A percentile compares a stretch with the other conserved stretches of the same genome.
Conservation (phyloP, 2,888 invertebrate species). For the Caenorhabditis zanzibari region DNA sequence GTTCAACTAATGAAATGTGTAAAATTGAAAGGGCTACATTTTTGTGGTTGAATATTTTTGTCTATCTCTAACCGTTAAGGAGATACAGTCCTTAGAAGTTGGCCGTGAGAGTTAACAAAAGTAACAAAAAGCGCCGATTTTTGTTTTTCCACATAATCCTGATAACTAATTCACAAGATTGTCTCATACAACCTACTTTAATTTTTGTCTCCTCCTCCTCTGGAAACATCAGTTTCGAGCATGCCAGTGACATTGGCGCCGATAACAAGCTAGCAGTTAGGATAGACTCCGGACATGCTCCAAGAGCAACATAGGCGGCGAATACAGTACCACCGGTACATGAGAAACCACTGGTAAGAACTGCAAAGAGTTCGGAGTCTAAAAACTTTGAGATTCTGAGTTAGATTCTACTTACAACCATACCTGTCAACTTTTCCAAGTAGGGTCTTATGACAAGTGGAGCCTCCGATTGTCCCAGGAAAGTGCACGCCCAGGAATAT, state of each 20-base stretch:
- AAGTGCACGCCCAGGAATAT: conserved; percentile 94
- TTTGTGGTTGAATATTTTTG: too few relatives aligned
- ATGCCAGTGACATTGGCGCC: conserved; percentile 94
- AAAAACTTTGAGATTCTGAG: background rate
- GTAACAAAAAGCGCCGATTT: too few relatives aligned
- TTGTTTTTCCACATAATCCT: too few relatives aligned
- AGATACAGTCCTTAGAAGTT: too few relatives aligned
- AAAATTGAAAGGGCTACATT: too few relatives aligned
- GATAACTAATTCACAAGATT: too few relatives aligned
- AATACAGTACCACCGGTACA: conserved; percentile 94
- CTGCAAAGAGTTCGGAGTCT: conserved; percentile 92
- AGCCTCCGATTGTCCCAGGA: conserved; percentile 91
- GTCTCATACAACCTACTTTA: background rate
- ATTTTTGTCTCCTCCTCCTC: conserved; percentile 91
- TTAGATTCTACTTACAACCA: background rate
- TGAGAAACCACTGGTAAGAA: conserved; percentile 96
- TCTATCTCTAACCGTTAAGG: too few relatives aligned
- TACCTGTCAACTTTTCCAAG: conserved; percentile 88
- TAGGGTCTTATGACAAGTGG: conserved; percentile 93
- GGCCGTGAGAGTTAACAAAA: too few relatives aligned
- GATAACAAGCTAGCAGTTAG: conserved; percentile 97
- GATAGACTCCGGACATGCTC: conserved; percentile 84
- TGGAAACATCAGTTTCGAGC: conserved; percentile 93
- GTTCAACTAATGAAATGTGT: too few relatives aligned
- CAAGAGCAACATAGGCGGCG: conserved; percentile 90